Conservation (phyloP, 2,797 vertebrate genomes). For the Malurus splendens region DNA sequence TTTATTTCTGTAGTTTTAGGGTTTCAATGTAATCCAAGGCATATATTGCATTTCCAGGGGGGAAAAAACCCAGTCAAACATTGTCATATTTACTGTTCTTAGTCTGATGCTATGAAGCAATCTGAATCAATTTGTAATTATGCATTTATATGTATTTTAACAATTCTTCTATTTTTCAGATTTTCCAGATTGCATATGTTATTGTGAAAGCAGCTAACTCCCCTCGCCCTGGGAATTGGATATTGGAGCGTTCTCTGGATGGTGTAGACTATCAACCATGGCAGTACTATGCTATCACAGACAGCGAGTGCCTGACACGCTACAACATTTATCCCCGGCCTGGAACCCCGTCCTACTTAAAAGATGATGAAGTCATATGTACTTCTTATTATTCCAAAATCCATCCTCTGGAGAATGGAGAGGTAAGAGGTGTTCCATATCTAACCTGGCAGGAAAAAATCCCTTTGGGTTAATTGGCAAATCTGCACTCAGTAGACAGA, state of each 20-base stretch:
- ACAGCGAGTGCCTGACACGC: constrained; percentile 89
- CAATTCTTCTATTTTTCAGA: constrained; percentile 54
- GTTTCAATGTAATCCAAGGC: neutral
- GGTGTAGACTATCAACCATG: constrained; percentile 84
- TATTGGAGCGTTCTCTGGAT: constrained; percentile 90
- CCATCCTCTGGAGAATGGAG: constrained; percentile 94
- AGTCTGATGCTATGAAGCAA: neutral
- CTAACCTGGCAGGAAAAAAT: neutral
- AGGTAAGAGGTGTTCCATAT: constrained; percentile 76
- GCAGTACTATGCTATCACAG: constrained; percentile 94
- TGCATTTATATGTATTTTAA: neutral
- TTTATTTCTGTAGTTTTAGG: neutral
- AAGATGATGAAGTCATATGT: constrained; percentile 95
- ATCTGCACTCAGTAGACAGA: neutral
- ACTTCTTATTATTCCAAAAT: constrained; percentile 96
- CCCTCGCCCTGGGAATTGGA: constrained; percentile 92
- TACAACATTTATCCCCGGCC: constrained; percentile 85
- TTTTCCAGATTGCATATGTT: constrained; percentile 94
- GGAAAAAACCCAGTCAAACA: fast-evolving
- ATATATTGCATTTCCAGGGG: neutral
- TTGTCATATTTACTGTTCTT: neutral
- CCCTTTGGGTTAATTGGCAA: neutral
- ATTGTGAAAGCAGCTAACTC: constrained; percentile 95
- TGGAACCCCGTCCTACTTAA: constrained; percentile 85
- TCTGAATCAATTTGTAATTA: neutral